These are phyloP conservation scores for Plebejus melissa DNA, from an alignment of 2,888 invertebrate species.

Conservation along the genomic window DNA sequence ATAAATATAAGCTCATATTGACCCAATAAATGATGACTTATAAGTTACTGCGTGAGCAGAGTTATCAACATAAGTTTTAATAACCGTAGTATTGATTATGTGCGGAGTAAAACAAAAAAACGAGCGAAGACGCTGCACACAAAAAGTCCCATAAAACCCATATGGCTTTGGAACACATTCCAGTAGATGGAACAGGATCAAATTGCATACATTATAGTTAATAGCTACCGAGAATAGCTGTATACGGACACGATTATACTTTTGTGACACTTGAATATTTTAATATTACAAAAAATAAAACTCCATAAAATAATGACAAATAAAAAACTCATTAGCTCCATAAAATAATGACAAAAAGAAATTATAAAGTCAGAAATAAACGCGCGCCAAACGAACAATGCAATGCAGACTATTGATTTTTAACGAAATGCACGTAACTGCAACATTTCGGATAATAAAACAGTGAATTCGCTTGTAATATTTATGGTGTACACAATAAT, in stretches of 20 bases:
- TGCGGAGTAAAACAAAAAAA: constrained; percentile 35
- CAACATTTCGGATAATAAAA: neutral
- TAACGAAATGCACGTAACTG: neutral
- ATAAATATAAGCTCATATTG: neutral
- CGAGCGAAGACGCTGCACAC: constrained; percentile 35
- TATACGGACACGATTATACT: constrained; percentile 20
- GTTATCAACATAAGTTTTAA: constrained; percentile 16
- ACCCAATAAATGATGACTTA: constrained; percentile 4
- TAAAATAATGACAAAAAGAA: constrained; percentile 29
- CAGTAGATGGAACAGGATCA: constrained; percentile 39
- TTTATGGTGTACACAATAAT: constrained; percentile 1
- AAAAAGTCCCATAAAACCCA: constrained; percentile 40
- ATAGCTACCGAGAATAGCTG: constrained; percentile 33
- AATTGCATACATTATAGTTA: constrained; percentile 41
- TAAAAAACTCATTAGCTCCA: neutral
- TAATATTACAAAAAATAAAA: neutral
- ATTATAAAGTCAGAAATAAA: neutral
- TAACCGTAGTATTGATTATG: constrained; percentile 34
- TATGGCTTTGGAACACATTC: constrained; percentile 34
- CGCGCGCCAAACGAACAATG: constrained; percentile 23
- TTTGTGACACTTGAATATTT: neutral
- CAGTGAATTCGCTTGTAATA: neutral
- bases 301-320: neutral
- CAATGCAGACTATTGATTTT: constrained; percentile 24
- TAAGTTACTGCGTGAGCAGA: neutral